A percentile compares a stretch with the other conserved stretches of the same genome.
Evolutionary conservation across 2,888 invertebrate genomes (phyloP).

Genomic region (Drosophila tripunctata): DNA sequence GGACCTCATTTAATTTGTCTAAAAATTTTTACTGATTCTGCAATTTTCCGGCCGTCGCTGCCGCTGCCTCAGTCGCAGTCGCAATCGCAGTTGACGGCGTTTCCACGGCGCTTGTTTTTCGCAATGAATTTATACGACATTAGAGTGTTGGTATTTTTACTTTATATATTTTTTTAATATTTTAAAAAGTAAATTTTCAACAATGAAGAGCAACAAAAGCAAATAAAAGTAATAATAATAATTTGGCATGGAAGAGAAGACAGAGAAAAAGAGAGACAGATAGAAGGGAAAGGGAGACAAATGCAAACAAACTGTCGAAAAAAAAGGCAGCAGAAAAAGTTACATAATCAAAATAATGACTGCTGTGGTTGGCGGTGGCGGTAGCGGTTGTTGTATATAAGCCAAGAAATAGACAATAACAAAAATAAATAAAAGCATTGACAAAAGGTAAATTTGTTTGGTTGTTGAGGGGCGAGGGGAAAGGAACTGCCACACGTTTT

Average conservation of each 20-base stretch:
- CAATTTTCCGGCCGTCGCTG: constrained; percentile 21
- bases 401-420: constrained; percentile 66
- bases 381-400: constrained; percentile 18
- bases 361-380: constrained; percentile 24
- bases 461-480: background rate
- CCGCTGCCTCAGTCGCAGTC: too few relatives aligned
- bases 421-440: constrained; percentile 60
- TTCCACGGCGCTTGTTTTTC: constrained; percentile 15
- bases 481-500: constrained; percentile 29
- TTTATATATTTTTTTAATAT: constrained; percentile 61
- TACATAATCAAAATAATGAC: constrained; percentile 80
- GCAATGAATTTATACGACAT: constrained; percentile 57
- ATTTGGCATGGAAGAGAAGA: constrained; percentile 17
- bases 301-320: constrained; percentile 76
- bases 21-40: constrained; percentile 68
- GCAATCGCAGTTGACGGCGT: constrained; percentile 11
- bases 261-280: background rate
- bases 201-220: constrained; percentile 45
- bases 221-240: constrained; percentile 52
- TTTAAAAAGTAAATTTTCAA: constrained; percentile 63
- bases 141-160: constrained; percentile 31
- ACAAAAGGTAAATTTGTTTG: constrained; percentile 67
- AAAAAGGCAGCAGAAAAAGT: constrained; percentile 60
- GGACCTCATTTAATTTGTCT: constrained; percentile 71
- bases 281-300: constrained; percentile 17